Percentiles rank a stretch among this genome's conserved stretches.
Evolutionary conservation across 2,888 invertebrate genomes (phyloP).

Genomic region (Alloplasta piceator): DNA sequence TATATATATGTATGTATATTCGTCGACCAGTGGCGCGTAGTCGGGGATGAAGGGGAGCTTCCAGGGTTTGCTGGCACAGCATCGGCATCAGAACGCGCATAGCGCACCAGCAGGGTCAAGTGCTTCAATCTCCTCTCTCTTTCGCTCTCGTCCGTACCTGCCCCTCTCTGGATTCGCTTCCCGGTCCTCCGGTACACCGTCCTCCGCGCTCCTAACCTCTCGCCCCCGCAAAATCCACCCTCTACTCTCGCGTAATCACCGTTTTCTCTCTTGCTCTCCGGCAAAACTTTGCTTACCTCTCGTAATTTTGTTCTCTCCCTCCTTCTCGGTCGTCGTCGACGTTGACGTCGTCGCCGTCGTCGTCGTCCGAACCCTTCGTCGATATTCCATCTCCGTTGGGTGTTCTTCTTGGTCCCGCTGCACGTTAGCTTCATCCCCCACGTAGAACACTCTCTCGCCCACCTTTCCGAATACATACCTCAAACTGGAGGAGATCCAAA

Average conservation of each 20-base stretch:
- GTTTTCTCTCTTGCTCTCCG: constrained; percentile 53
- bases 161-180: constrained; percentile 53
- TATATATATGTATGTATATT: constrained; percentile 9
- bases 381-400: constrained; percentile 25
- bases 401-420: constrained; percentile 20
- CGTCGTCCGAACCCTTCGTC: constrained; percentile 45
- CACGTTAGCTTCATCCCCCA: constrained; percentile 16
- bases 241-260: constrained; percentile 53
- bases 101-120: constrained; percentile 79
- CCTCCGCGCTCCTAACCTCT: constrained; percentile 57
- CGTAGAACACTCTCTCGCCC: constrained; percentile 17
- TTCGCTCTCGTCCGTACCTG: constrained; percentile 30
- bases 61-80: constrained; percentile 77
- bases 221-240: constrained; percentile 8
- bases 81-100: constrained; percentile 71
- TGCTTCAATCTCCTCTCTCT: constrained; percentile 67
- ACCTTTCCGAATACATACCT: constrained; percentile 25
- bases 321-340: constrained; percentile 34
- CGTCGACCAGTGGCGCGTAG: constrained; percentile 30
- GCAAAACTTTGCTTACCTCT: constrained; percentile 46
- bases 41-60: constrained; percentile 22
- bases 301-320: constrained; percentile 55
- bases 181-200: constrained; percentile 35
- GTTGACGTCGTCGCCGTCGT: constrained; percentile 9
- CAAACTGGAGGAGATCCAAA: constrained; percentile 16